Base-by-base conservation (phyloP, 2,888 invertebrate species). In the Parnassius apollo region DNA sequence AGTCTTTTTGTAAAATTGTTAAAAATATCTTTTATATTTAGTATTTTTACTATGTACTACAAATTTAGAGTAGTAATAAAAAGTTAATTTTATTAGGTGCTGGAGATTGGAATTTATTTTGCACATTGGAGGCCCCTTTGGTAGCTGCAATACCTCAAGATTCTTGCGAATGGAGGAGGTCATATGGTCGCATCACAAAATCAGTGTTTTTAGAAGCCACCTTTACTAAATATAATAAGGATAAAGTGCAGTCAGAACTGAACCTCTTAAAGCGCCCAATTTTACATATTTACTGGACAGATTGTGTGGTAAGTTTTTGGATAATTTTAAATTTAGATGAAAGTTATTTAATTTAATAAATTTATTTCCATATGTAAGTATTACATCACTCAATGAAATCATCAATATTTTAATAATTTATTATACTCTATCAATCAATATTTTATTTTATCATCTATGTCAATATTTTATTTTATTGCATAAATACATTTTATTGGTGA, bases 221-320 rank as follows among this genome's bases (percentile, higher is more conserved):
- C 64, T 97, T 98, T 83, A 93, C 95, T 56, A 96, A 96, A 57
- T 97, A 96, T 79, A 95, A 95, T 80, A 94, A 94, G 66, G 95
- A 94, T 61, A 93, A 94, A 66, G 83, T 97, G 61, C 96, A 96
- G 54, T 94, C 94, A 66, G 95, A 95, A 80, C 95, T 95, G 86
- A 96, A 95, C 78, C 93, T 98, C 55, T 92, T 98, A 65, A 96
- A 97, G 71, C 96, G 96, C 74, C 97, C 98, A 11, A 95, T 98
- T 82, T 95, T 99, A 79, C 98, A 99, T 83, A 96, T 97, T 65
- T 99, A 96, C 85, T 98, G 98, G 95, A 98, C 97, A 25, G 98
- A 98, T 82, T 98, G 98, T 93, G 94, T 94, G 82, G 98, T 98
- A 93, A 92, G 94, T 42, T 42, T 22, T 61, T 49, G 13, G 35